Base-by-base conservation (phyloP, 2,888 invertebrate genomes). In the Drosophila pseudotalamancana region DNA sequence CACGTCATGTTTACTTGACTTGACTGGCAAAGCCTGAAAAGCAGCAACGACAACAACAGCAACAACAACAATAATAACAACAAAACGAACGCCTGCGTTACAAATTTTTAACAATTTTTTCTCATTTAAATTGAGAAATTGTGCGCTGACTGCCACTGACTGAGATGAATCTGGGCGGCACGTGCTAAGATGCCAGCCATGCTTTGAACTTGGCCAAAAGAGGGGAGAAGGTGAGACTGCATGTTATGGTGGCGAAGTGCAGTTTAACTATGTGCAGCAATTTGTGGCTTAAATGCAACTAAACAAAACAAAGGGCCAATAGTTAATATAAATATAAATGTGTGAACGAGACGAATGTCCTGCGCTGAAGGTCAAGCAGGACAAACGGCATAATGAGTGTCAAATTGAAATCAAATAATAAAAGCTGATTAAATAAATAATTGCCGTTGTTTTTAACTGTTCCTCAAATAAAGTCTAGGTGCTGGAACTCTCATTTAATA, bases 1-100 rank as follows among this genome's bases (percentile, higher is more conserved):
- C 81, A 82, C 85, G 72, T 85, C 79, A 81, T 81, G 85, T 81
- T 81, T 81, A 82, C 81, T 82, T 81, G 81, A 77, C 79, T 82
- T 85, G 81, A 77, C 85, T 79, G 60, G 66, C 82, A 78, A 72
- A 62, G 59, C 56, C 57, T 14, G 53, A 42, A 54, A 14, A 48
- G 14, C 32, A 40, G 32, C 19, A 19, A 31, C 46, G 39, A 39
- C 3, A 19, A 39, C 4, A 25, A 37, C 9, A 43, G 9, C 31
- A 40, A 60, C 50, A 62, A 59, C 45, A 71, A 59, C 75, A 72
- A 75, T 81, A 69, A 48, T 48, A 64, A 16, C 3, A 9, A 11
- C 9, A 64, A 81, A 76, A 81, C 78, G 77, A 84, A 78, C 74
- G 79, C 62, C 66, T 73, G 66, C 68, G 69, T 82, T 77, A 83